Evolutionary conservation across 2,888 invertebrate genomes (phyloP), one percentile per base, ranked within the genome.

Genomic region (Pheosia gnoma): DNA sequence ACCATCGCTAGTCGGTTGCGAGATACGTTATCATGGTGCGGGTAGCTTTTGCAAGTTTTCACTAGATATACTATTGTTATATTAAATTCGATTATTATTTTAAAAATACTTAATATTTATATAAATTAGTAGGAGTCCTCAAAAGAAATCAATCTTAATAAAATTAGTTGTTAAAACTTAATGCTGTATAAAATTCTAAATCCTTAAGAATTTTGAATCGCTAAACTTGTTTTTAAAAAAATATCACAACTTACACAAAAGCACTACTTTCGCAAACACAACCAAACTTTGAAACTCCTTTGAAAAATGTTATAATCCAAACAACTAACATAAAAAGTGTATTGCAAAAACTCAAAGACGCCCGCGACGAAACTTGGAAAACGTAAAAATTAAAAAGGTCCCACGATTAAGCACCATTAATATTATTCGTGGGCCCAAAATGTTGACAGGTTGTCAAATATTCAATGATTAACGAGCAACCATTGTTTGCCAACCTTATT

Each of bases 391-490:
- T 51, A 69, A 73, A 70, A 64, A 76, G 66, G 67, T 67, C 53
- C 64, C 64, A 62, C 67, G 72, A 76, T 79, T 74, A 78, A 66
- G 65, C 69, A 72, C 73, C 77, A 81, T 83, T 82, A 83, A 82
- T 84, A 79, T 76, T 75, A 73, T 71, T 65, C 67, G 72, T 55
- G 55, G 39, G 55, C 38, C 39, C 39, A 55, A 74, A 76, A 77
- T 79, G 83, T 82, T 85, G 88, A 88, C 85, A 78, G 71, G 64
- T 75, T 74, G 85, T 89, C 88, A 87, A 88, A 88, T 87, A 83
- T 85, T 78, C 68, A 67, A 81, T 87, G 89, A 89, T 87, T 81
- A 85, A 89, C 76, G 87, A 84, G 68, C 71, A 1, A 60, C 68
- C 75, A 83, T 87, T 89, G 88, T 89, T 84, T 84, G 85, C 71